Evolutionary conservation across 1,140 invertebrate genomes (phyloP), one percentile per base, ranked within the genome.

Genomic region (Atta texana): DNA sequence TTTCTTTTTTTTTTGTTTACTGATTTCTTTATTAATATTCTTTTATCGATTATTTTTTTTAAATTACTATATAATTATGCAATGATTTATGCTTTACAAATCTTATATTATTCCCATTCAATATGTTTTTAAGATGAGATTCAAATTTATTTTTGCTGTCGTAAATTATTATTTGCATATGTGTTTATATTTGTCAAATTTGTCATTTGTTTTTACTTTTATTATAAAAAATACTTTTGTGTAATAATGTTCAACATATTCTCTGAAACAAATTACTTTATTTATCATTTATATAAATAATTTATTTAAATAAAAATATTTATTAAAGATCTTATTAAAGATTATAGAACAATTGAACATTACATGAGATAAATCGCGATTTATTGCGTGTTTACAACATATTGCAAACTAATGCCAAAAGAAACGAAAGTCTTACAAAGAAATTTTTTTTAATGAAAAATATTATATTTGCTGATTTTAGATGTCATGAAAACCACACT

Each of bases 401-500:
- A 12, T 28, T 57, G 31, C 51, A 57, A 72, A 39, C 7, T 69
- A 68, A 53, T 55, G 2, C 6, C 34, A n/a, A 61, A 31, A 82
- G n/a, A 12, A 59, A 59, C 24, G 3, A 1, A 24, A 51, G 61
- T 61, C 34, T 84, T 34, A 34, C 24, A 74, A 39, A 24, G 66
- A 57, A 72, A 49, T 57, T 49, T 5, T 39, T 44, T 10, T 44
- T 10, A 44, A 12, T 44, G 2, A 44, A 44, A 44, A 44, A 10
- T 10, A 44, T 44, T 44, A 44, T 44, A 61, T 57, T 84, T 28
- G 55, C 49, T 84, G 49, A 84, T 75, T 31, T 24, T 24, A 14
- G 28, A 75, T 63, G 51, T 21, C 2, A 55, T 61, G 14, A 28
- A 31, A 84, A 21, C 39, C 31, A 24, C 12, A 7, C 24, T n/a